Evolutionary conservation across 2,888 invertebrate genomes (phyloP), one percentile per base, ranked within the genome.

Genomic region (Drosophila peninsularis): DNA sequence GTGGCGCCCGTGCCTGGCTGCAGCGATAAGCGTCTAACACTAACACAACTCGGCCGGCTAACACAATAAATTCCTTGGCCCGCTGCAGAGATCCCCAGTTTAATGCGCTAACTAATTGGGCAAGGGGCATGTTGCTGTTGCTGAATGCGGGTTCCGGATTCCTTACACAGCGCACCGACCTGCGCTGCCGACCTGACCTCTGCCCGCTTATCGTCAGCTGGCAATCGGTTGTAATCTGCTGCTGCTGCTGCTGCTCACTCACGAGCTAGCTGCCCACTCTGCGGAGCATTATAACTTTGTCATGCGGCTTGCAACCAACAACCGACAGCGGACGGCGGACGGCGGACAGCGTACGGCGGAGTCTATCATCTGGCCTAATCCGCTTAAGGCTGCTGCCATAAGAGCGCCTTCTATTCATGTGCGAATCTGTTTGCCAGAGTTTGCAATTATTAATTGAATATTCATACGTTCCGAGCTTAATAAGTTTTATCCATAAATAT

Each of bases 51-150:
- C 56, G 82, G 63, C 62, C 70, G 61, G 69, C 54, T 42, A 79
- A 73, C 63, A 75, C 83, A 87, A 84, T 84, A 84, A 89, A 84
- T 84, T 84, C 84, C 69, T 68, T 73, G 71, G 57, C 49, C 56
- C 56, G 61, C 69, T 70, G 65, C 63, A 87, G 77, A 89, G 47
- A 47, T 47, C 80, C 82, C 86, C 73, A 47, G 69, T 82, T 88
- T 89, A 87, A 87, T 87, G 90, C 86, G 84, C 70, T 77, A 89
- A 88, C 86, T 87, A 87, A 87, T 87, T 87, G 90, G 80, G 78
- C 77, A 27, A 45, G 69, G 71, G 65, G 64, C 69, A 24, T 24
- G 21, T n/a, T 21, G 36, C 34, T 21, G 36, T 17, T 66, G 36
- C 45, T 44, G 71, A 63, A 71, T 74, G 72, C 79, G 79, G 79